These are phyloP conservation scores for Strigamia crassipes DNA, from an alignment of 2,888 invertebrate genomes.

Conservation along the genomic window DNA sequence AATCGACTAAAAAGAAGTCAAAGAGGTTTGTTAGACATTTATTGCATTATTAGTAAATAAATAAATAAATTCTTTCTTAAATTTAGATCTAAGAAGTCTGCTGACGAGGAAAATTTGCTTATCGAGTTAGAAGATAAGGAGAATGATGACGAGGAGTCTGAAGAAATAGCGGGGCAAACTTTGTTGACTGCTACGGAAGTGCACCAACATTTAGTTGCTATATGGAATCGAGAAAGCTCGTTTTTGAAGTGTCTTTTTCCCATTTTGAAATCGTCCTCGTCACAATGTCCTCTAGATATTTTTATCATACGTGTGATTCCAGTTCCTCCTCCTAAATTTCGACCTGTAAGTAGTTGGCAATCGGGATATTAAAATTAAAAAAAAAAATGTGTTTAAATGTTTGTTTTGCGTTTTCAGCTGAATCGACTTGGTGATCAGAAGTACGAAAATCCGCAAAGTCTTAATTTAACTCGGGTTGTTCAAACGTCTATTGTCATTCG, in stretches of 20 bases:
- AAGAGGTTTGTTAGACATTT: background rate
- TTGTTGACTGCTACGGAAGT: slow-evolving; percentile 56
- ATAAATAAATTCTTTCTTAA: background rate
- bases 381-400: background rate
- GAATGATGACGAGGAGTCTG: slow-evolving; percentile 29
- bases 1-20: background rate
- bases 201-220: background rate
- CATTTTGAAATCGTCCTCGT: slow-evolving; percentile 54
- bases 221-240: slow-evolving; percentile 71
- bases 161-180: slow-evolving; percentile 41
- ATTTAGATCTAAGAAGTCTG: background rate
- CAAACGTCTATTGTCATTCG: slow-evolving; percentile 69
- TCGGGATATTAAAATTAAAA: background rate
- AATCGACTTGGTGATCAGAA: slow-evolving; percentile 68
- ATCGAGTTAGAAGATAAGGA: slow-evolving; percentile 44
- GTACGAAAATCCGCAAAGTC: slow-evolving; percentile 77
- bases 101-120: background rate
- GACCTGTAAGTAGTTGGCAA: slow-evolving; percentile 67
- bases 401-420: slow-evolving; percentile 53
- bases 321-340: slow-evolving; percentile 82
- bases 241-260: slow-evolving; percentile 74
- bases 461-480: slow-evolving; percentile 68
- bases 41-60: background rate
- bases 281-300: slow-evolving; percentile 71
- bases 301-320: slow-evolving; percentile 84